Conservation (phyloP, 2,113 vertebrate genomes). For the Oplegnathus fasciatus region DNA sequence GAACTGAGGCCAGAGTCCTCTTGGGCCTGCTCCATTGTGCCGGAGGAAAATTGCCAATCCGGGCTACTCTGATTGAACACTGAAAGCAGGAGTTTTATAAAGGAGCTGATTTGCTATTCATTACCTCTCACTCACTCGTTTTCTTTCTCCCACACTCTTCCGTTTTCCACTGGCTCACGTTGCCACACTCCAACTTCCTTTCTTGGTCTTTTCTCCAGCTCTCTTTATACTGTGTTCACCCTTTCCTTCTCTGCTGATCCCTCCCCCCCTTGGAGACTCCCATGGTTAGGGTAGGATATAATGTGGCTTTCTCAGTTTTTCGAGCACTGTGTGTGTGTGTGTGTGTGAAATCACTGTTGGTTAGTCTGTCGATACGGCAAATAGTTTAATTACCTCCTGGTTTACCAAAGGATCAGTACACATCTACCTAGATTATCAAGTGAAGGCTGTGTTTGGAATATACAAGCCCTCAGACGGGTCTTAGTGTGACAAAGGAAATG, state of each 20-base stretch:
- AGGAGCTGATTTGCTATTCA: constrained; percentile 85
- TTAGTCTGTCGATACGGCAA: constrained; percentile 72
- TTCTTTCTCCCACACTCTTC: constrained; percentile 60
- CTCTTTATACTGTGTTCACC: constrained; percentile 54
- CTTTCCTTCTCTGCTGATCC: constrained; percentile 36
- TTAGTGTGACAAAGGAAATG: constrained; percentile 34
- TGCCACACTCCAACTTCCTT: constrained; percentile 69
- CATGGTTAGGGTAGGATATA: constrained; percentile 51
- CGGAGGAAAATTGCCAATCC: constrained; percentile 83
- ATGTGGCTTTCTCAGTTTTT: constrained; percentile 55
- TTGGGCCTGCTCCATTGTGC: constrained; percentile 77
- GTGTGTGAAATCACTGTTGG: constrained; percentile 53
- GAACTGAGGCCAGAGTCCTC: constrained; percentile 75
- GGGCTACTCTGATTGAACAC: constrained; percentile 81
- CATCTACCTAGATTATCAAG: constrained; percentile 70
- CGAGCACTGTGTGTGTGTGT: constrained; percentile 19
- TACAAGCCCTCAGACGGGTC: constrained; percentile 19
- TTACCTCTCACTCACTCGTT: constrained; percentile 74
- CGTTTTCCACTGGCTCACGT: constrained; percentile 60
- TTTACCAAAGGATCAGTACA: constrained; percentile 75
- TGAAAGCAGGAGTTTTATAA: constrained; percentile 82
- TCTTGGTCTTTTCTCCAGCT: constrained; percentile 57
- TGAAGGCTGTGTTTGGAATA: constrained; percentile 45
- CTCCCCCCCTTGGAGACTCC: constrained; percentile 39
- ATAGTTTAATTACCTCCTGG: constrained; percentile 71